These are phyloP conservation scores for Eudiplozoon nipponicum DNA, from an alignment of 2,888 invertebrate species.

Conservation along the genomic window DNA sequence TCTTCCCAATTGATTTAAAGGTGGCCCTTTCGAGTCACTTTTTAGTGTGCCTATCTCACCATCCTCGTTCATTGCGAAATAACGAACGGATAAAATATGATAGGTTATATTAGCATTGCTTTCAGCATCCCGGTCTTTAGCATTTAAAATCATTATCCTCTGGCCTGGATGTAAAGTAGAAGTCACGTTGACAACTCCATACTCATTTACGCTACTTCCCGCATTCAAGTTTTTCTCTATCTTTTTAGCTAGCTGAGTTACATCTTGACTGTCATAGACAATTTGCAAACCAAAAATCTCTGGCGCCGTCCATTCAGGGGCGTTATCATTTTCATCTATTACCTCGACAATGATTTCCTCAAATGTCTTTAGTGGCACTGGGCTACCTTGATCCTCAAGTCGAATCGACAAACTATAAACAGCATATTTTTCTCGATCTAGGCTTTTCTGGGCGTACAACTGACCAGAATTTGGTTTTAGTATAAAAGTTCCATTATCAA, in stretches of 20 bases:
- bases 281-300: no score
- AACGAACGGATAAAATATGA: not conserved
- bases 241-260: no score
- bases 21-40: no score
- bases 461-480: slow-evolving; percentile 5
- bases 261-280: no score
- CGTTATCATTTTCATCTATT: slow-evolving; percentile 11
- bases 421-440: slow-evolving; percentile 8
- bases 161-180: not conserved
- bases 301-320: slow-evolving; percentile 11
- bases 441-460: slow-evolving; percentile 2
- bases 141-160: not conserved
- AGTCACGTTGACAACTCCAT: slow-evolving; percentile 3
- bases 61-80: no score
- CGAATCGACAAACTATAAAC: slow-evolving; percentile 6
- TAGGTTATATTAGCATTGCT: slow-evolving; percentile 8
- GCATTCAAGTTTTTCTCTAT: no score
- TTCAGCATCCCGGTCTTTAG: not conserved
- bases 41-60: no score
- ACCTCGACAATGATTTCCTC: slow-evolving; percentile 8
- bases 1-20: no score
- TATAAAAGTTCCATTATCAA: slow-evolving; percentile 9
- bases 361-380: not conserved
- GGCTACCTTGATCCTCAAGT: slow-evolving; percentile 5
- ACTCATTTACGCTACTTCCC: no score